These are phyloP conservation scores for Folsomia manolachei DNA, from an alignment of 2,888 invertebrate genomes.

Conservation along the genomic window DNA sequence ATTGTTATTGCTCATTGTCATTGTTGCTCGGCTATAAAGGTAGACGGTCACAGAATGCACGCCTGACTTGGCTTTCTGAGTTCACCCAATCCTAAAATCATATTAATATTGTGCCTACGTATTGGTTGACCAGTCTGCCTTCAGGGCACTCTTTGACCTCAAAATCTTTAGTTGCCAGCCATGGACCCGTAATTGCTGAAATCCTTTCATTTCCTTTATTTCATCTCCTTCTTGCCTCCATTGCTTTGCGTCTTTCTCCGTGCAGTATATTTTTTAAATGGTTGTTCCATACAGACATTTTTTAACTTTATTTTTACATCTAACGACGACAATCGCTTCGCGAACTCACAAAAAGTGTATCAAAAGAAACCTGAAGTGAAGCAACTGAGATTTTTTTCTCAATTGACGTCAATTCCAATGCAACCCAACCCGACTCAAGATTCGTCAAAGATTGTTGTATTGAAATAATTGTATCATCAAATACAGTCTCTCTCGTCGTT, in stretches of 20 bases:
- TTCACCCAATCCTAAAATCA: conserved; percentile 5
- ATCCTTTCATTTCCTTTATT: no score
- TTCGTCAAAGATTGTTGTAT: not conserved
- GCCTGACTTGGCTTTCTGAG: not conserved
- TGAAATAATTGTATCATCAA: not conserved
- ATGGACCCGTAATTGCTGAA: not conserved
- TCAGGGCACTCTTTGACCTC: conserved; percentile 3
- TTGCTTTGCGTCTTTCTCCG: not conserved
- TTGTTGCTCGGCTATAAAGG: conserved; percentile 4
- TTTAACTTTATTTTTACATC: no score
- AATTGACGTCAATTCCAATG: no score
- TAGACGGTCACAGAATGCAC: not conserved
- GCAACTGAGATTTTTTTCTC: no score
- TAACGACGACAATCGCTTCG: no score
- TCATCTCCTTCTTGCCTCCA: conserved; percentile 1
- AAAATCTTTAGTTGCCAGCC: not conserved
- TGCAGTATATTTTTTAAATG: no score
- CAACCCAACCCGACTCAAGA: no score
- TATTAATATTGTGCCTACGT: conserved; percentile 7
- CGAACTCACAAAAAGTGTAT: no score
- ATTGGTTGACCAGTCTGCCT: not conserved
- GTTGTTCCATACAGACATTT: no score
- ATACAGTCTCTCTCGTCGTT: no score
- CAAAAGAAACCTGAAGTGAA: no score
- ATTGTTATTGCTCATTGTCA: conserved; percentile 17